Conservation (phyloP, 2,888 invertebrate genomes). For the Melieria crassipennis region DNA sequence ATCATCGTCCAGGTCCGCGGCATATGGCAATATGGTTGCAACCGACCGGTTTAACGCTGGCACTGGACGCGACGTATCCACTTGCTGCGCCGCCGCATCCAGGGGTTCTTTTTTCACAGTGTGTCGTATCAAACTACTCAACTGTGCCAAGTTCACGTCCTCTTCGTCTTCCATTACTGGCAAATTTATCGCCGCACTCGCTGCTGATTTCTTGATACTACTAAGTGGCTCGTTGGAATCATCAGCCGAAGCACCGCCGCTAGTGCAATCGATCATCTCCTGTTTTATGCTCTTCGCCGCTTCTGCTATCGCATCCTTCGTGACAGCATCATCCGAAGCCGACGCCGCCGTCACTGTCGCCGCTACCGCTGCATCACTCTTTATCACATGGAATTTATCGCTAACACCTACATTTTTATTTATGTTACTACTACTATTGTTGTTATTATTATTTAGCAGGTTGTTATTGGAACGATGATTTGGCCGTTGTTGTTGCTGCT, state of each 20-base stretch:
- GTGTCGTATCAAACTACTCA: slow-evolving; percentile 61
- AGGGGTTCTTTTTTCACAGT: slow-evolving; percentile 54
- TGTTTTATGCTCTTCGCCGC: slow-evolving; percentile 56
- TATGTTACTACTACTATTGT: slow-evolving; percentile 50
- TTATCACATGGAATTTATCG: slow-evolving; percentile 66
- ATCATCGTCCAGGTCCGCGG: background rate
- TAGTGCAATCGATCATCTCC: slow-evolving; percentile 54
- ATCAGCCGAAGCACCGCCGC: slow-evolving; percentile 49
- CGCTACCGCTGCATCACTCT: slow-evolving; percentile 55
- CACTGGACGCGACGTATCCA: background rate
- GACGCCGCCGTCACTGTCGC: slow-evolving; percentile 46
- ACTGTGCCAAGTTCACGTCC: slow-evolving; percentile 63
- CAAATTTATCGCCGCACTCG: slow-evolving; percentile 40
- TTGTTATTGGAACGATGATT: slow-evolving; percentile 54
- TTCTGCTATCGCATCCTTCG: slow-evolving; percentile 13
- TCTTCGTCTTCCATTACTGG: slow-evolving; percentile 61
- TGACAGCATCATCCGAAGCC: slow-evolving; percentile 21
- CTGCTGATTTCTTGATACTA: slow-evolving; percentile 51
- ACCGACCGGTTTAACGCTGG: background rate
- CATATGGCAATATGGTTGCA: background rate
- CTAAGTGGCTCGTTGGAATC: slow-evolving; percentile 60
- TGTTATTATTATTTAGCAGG: slow-evolving; percentile 54
- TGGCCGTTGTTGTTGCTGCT: slow-evolving; percentile 40
- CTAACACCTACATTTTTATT: slow-evolving; percentile 54
- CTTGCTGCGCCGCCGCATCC: slow-evolving; percentile 13